These are phyloP conservation scores for Tuta absoluta DNA, from an alignment of 2,888 invertebrate species.

Conservation along the genomic window DNA sequence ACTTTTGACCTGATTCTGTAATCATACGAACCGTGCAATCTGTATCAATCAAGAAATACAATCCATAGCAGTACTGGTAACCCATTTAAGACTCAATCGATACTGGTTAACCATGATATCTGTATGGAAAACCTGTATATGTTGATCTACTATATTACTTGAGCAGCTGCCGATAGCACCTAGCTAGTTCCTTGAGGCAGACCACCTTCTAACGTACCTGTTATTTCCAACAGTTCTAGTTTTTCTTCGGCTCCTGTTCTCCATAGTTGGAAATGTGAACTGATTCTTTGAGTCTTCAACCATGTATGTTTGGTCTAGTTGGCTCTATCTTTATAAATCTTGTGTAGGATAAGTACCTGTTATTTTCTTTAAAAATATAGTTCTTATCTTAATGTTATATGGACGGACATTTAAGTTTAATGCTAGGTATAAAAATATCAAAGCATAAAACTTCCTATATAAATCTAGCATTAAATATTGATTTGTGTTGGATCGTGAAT, in stretches of 20 bases:
- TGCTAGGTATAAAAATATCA: neutral
- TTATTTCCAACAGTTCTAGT: slow-evolving; percentile 26
- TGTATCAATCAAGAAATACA: slow-evolving; percentile 14
- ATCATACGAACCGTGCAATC: slow-evolving; percentile 16
- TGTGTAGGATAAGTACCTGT: too few species aligned
- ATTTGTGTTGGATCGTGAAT: neutral
- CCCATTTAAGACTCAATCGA: too few species aligned
- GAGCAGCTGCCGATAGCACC: neutral
- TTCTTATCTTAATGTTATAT: too few species aligned
- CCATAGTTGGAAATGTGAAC: slow-evolving; percentile 18
- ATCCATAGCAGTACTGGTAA: too few species aligned
- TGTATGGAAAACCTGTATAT: too few species aligned
- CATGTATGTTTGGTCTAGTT: neutral
- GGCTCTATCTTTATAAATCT: too few species aligned
- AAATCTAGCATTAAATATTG: too few species aligned
- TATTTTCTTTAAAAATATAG: too few species aligned
- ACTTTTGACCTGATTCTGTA: slow-evolving; percentile 20
- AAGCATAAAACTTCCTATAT: neutral
- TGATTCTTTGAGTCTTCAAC: slow-evolving; percentile 6
- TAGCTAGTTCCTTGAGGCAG: slow-evolving; percentile 1
- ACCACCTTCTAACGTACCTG: slow-evolving; percentile 21
- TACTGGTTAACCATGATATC: too few species aligned
- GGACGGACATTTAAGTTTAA: too few species aligned
- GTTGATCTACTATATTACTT: too few species aligned
- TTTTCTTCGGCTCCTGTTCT: slow-evolving; percentile 9